Percentiles rank a stretch among this genome's conserved stretches.
phyloP scores from a whole-genome alignment of 1,140 invertebrate species.

The Saccostrea cuccullata region DNA sequence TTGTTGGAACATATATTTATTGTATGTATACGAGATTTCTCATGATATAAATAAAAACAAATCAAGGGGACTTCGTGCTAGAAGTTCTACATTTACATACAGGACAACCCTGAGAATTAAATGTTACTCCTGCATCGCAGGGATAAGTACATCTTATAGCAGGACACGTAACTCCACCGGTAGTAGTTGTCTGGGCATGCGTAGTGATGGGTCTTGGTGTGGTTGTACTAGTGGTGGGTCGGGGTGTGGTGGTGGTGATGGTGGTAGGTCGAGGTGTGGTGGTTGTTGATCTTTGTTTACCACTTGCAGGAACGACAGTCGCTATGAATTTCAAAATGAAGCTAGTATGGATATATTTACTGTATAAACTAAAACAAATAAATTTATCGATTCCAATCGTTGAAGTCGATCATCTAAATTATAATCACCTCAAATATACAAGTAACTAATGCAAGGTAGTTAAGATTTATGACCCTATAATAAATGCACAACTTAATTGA shows the following conservation, averaged over 20 bases:
- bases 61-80: not conserved
- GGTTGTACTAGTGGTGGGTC: not conserved
- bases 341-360: not conserved
- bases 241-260: not conserved
- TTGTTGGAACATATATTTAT: no score
- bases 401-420: no score
- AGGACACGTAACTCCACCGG: not conserved
- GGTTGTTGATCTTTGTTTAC: not conserved
- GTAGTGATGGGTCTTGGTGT: not conserved
- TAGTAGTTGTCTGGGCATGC: not conserved
- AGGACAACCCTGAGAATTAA: conserved; percentile 18
- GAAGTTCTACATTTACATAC: conserved; percentile 33
- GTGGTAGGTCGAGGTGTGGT: not conserved
- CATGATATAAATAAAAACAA: not conserved
- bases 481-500: no score
- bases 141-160: conserved; percentile 36
- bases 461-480: no score
- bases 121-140: conserved; percentile 13
- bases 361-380: no score
- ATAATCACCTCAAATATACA: no score
- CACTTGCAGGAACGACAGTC: not conserved
- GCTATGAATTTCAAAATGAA: not conserved
- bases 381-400: no score
- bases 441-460: no score
- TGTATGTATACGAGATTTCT: not conserved